Evolutionary conservation across 37 sponge, comb jelly and placozoan genomes (phyloP).

Genomic region (Cliona cf. orientalis): DNA sequence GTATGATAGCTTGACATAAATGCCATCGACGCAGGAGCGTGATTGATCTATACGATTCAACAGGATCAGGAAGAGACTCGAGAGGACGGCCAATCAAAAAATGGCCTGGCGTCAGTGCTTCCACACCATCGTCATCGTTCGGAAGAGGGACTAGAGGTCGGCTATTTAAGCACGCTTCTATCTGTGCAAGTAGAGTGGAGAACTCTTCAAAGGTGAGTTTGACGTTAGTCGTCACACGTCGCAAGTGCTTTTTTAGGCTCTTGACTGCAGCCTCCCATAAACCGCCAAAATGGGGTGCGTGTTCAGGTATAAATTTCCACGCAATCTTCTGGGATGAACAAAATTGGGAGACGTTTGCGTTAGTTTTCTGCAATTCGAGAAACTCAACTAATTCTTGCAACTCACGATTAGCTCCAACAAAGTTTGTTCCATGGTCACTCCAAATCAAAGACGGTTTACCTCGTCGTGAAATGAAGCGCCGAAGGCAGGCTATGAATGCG

Average conservation of each 20-base stretch:
- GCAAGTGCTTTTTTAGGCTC: background rate
- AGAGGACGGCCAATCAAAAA: conserved; percentile 15
- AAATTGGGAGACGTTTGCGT: conserved; percentile 15
- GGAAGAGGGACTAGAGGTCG: conserved; percentile 2
- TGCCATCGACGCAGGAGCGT: background rate
- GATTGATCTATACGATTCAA: background rate
- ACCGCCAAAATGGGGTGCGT: too few species aligned
- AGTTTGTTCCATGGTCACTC: conserved; percentile 48
- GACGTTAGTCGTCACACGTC: background rate
- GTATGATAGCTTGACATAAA: conserved; percentile 17
- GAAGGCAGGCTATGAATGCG: conserved; percentile 1
- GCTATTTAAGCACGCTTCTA: conserved; percentile 12
- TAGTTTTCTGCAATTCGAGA: background rate
- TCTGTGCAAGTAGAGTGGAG: conserved; percentile 14
- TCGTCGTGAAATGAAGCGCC: conserved; percentile 6
- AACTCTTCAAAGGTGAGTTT: conserved; percentile 24
- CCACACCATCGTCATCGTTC: too few species aligned
- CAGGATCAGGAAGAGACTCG: conserved; percentile 1
- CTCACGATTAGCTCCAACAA: conserved; percentile 12
- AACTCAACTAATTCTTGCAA: background rate
- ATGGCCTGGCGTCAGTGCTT: too few species aligned
- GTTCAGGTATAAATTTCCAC: too few species aligned
- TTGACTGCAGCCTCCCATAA: too few species aligned
- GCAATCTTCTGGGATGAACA: too few species aligned
- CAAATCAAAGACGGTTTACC: conserved; percentile 24